Conservation (phyloP, 2,888 invertebrate genomes). For the Rhaphigaster nebulosa region DNA sequence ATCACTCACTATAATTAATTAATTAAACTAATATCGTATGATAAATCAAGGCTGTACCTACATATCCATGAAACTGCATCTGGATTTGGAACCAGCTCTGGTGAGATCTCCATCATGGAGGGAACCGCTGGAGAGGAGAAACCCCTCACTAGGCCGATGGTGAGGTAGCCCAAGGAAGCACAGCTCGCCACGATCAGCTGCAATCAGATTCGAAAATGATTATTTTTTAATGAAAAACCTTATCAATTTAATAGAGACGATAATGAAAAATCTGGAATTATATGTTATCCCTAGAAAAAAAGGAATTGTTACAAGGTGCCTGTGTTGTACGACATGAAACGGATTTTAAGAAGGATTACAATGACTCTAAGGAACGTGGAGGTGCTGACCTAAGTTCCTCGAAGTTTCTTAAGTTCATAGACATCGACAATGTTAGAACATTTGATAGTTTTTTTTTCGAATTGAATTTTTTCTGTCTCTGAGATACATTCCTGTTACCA, state of each 20-base stretch:
- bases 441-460: too few relatives aligned
- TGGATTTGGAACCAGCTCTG: constrained; percentile 70
- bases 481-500: too few relatives aligned
- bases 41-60: constrained; percentile 67
- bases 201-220: neutral
- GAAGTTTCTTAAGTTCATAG: too few relatives aligned
- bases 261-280: neutral
- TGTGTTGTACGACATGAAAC: too few relatives aligned
- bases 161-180: constrained; percentile 74
- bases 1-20: neutral
- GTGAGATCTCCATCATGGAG: constrained; percentile 71
- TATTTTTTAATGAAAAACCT: neutral
- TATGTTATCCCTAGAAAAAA: too few relatives aligned
- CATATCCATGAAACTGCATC: constrained; percentile 74
- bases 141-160: constrained; percentile 74
- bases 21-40: neutral
- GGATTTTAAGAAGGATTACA: too few relatives aligned
- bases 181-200: constrained; percentile 74
- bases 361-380: too few relatives aligned
- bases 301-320: too few relatives aligned
- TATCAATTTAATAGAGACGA: neutral
- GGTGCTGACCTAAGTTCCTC: too few relatives aligned
- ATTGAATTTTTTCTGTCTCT: too few relatives aligned
- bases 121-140: constrained; percentile 75
- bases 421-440: neutral